Percentiles rank a stretch among this genome's conserved stretches.
These are phyloP conservation scores for Myotis davidii DNA, from an alignment of 2,113 vertebrate genomes.

Conservation along the genomic window DNA sequence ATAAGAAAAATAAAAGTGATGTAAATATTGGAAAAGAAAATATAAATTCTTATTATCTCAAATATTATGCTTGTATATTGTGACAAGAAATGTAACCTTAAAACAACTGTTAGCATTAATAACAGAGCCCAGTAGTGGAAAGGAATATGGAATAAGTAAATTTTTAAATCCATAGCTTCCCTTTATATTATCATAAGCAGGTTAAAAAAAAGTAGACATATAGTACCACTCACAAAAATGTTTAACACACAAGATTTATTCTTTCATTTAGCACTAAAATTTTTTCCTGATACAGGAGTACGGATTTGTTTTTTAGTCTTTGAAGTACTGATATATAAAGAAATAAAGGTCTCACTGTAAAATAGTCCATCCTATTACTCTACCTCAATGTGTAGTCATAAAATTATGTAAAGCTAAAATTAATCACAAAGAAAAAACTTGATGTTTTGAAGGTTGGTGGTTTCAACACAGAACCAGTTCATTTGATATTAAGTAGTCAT, in stretches of 20 bases:
- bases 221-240: not conserved
- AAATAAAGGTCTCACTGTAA: not conserved
- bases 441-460: not conserved
- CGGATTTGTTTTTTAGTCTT: not conserved
- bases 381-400: not conserved
- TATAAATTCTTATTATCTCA: slow-evolving; percentile 35
- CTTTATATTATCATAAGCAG: not conserved
- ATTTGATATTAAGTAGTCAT: not conserved
- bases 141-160: slow-evolving; percentile 6
- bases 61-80: not conserved
- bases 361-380: not conserved
- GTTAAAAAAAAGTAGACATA: not conserved
- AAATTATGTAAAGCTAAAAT: slow-evolving; percentile 32
- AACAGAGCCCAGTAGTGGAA: not conserved
- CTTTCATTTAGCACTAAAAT: not conserved
- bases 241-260: slow-evolving; percentile 8
- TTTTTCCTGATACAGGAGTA: slow-evolving; percentile 11
- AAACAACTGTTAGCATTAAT: slow-evolving; percentile 5
- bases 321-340: slow-evolving; percentile 38
- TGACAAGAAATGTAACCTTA: not conserved
- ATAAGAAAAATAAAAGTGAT: slow-evolving; percentile 31
- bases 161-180: not conserved
- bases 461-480: not conserved
- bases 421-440: slow-evolving; percentile 27
- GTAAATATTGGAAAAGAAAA: slow-evolving; percentile 24